Evolutionary conservation across 2,888 invertebrate genomes (phyloP), one percentile per base, ranked within the genome.

Genomic region (Eupithecia abbreviata): DNA sequence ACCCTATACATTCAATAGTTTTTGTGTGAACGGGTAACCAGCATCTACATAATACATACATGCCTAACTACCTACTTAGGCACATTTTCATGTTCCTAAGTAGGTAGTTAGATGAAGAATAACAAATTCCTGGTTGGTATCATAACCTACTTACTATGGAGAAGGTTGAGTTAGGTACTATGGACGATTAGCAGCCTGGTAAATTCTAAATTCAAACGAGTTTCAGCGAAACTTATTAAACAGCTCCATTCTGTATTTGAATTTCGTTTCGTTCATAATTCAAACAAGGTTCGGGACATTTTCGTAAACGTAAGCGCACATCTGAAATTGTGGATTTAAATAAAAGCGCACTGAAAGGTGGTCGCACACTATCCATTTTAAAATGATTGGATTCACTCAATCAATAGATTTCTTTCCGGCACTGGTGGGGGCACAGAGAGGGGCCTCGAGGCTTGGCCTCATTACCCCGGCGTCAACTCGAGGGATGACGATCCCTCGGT

Each of bases 171-270:
- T 68, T 68, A 13, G 4, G 4, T 43, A 68, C 45, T 45, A 68
- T 43, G 43, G 45, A 43, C 67, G n/a, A 68, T 43, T 68, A 68
- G 43, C 67, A 68, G 67, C n/a, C 43, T 67, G 67, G 67, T 15
- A 45, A 68, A 68, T 68, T 72, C 72, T 3, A 72, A 74, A 77
- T 74, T 72, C 45, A 72, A 74, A 74, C 70, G n/a, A 68, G 43
- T 68, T 68, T 3, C 18, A 15, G n/a, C 45, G 3, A 67, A 66
- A 45, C 67, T 67, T 67, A 43, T 43, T 45, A 67, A 45, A 67
- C 67, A 43, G 45, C 67, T 45, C 18, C 67, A 68, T 68, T 68
- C 43, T 68, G 4, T 68, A 43, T 68, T 68, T 43, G 67, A 51
- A 70, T 15, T 51, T 70, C 30, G 49, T 68, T 68, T 45, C n/a